Evolutionary conservation across 1,140 invertebrate species (phyloP).

Genomic region (Lasioglossum albipes): DNA sequence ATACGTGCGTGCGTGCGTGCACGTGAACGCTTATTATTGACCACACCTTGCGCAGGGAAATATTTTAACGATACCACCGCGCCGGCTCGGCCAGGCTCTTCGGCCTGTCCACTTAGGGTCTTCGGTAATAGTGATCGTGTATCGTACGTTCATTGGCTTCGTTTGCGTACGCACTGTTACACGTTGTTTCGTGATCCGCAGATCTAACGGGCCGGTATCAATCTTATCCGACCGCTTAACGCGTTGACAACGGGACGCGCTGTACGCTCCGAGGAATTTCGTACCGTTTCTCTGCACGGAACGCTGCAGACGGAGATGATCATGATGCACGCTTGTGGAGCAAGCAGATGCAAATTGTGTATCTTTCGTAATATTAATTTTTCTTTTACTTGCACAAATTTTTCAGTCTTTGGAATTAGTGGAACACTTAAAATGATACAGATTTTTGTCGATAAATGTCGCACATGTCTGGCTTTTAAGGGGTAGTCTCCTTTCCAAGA

Average conservation of each 20-base stretch:
- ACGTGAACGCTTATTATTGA: slow-evolving; percentile 34
- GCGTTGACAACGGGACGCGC: background rate
- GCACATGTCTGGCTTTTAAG: no score
- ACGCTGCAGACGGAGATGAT: no score
- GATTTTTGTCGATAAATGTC: no score
- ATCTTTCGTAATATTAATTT: no score
- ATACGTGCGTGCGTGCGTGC: slow-evolving; percentile 5
- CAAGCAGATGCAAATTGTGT: no score
- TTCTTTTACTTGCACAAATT: no score
- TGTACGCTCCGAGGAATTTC: background rate
- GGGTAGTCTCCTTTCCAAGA: no score
- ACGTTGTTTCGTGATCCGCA: background rate
- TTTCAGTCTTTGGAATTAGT: no score
- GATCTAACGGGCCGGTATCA: slow-evolving; percentile 1
- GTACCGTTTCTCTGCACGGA: background rate
- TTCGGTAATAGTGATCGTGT: slow-evolving; percentile 10
- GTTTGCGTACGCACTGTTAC: background rate
- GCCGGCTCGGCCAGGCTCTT: no score
- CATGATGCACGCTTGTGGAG: no score
- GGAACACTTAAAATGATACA: no score
- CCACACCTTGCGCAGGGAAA: slow-evolving; percentile 35
- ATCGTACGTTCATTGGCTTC: background rate
- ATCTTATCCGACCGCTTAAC: background rate
- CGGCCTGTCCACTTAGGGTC: background rate
- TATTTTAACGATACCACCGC: slow-evolving; percentile 23